These are phyloP conservation scores for Columba livia DNA, from an alignment of 2,113 vertebrate species.

Conservation along the genomic window DNA sequence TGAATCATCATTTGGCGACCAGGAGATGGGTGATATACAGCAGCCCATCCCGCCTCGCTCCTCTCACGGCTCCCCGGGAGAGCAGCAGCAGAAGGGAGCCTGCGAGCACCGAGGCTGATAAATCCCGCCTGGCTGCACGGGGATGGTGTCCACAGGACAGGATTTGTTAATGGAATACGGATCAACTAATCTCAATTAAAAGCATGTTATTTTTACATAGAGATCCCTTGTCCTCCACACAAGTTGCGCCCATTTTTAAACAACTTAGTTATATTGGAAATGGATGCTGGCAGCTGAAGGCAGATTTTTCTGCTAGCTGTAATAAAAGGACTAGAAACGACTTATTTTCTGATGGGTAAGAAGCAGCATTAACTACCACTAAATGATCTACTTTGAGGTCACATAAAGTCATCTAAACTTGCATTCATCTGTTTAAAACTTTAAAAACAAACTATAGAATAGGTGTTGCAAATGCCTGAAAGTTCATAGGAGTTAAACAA, in stretches of 20 bases:
- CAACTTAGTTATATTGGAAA: background rate
- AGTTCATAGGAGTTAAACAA: background rate
- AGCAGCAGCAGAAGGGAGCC: slow-evolving; percentile 26
- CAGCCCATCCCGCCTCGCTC: background rate
- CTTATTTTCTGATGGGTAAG: background rate
- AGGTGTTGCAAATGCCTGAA: background rate
- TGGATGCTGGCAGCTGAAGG: background rate
- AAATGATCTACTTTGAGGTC: background rate
- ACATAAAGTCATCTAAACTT: background rate
- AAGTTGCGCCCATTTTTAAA: background rate
- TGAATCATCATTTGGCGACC: slow-evolving; percentile 67
- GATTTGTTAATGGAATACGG: slow-evolving; percentile 8
- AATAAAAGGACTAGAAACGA: background rate
- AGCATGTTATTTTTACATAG: background rate
- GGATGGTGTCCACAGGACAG: background rate
- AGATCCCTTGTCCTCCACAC: background rate
- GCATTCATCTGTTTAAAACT: background rate
- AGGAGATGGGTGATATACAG: slow-evolving; percentile 64
- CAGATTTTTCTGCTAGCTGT: background rate
- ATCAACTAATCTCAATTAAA: slow-evolving; percentile 42
- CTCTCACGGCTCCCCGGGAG: background rate
- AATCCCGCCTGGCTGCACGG: background rate
- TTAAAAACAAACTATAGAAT: background rate
- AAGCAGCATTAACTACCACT: background rate
- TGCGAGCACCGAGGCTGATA: background rate